These are phyloP conservation scores for Drosophila truncata DNA, from an alignment of 1,140 invertebrate genomes.

Conservation along the genomic window DNA sequence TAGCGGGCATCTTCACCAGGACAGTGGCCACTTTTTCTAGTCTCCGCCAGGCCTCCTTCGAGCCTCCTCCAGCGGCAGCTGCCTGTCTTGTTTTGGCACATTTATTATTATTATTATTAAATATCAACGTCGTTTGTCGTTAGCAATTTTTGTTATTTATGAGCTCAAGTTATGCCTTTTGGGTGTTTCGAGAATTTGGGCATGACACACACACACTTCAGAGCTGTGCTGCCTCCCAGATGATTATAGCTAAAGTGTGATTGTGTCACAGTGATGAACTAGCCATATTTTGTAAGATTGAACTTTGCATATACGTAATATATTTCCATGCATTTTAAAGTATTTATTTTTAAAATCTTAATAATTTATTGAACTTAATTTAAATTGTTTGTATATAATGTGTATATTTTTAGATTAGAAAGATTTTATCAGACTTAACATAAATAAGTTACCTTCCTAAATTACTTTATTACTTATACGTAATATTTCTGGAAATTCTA, in stretches of 20 bases:
- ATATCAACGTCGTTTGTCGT: conserved; percentile 78
- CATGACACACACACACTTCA: conserved; percentile 40
- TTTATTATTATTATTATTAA: conserved; percentile 82
- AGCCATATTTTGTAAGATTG: neutral
- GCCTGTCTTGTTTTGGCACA: conserved; percentile 73
- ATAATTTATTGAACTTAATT: neutral
- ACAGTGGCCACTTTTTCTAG: conserved; percentile 30
- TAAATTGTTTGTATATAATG: too few relatives aligned
- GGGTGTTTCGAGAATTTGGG: conserved; percentile 81
- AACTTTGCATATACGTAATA: neutral
- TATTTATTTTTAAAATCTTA: neutral
- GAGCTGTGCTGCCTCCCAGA: conserved; percentile 33
- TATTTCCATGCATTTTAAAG: neutral
- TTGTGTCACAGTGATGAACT: conserved; percentile 14
- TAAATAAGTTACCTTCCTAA: neutral
- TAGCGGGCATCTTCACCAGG: conserved; percentile 34
- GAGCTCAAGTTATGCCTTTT: conserved; percentile 84
- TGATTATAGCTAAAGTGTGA: conserved; percentile 29
- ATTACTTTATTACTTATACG: neutral
- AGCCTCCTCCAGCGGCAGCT: conserved; percentile 42
- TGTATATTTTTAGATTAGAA: neutral
- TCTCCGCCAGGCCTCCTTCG: conserved; percentile 25
- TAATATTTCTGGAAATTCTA: neutral
- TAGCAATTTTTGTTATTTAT: conserved; percentile 84
- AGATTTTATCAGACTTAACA: neutral